Evolutionary conservation across 2,888 invertebrate species (phyloP).

Genomic region (Limnephilus marmoratus): DNA sequence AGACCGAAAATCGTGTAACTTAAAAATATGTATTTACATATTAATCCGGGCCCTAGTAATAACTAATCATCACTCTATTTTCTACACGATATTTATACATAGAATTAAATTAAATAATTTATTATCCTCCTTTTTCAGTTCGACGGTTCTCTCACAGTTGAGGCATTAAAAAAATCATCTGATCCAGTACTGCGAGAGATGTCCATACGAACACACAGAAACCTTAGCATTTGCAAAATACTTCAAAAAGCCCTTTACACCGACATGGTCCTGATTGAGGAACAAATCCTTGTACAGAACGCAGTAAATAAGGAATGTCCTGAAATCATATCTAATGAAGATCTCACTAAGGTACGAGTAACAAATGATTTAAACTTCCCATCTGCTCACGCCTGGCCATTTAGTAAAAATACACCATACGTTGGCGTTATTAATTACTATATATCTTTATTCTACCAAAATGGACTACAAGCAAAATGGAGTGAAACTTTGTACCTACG

Average conservation of each 20-base stretch:
- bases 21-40: too few species aligned
- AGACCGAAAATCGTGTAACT: too few species aligned
- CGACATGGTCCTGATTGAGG: slow-evolving; percentile 60
- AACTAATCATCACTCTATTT: too few species aligned
- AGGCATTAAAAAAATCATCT: slow-evolving; percentile 47
- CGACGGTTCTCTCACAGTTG: slow-evolving; percentile 53
- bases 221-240: slow-evolving; percentile 57
- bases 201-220: slow-evolving; percentile 42
- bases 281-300: slow-evolving; percentile 53
- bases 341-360: slow-evolving; percentile 52
- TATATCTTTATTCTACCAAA: slow-evolving; percentile 50
- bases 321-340: slow-evolving; percentile 13
- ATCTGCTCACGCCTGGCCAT: slow-evolving; percentile 62
- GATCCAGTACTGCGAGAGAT: slow-evolving; percentile 51
- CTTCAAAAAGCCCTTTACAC: slow-evolving; percentile 36
- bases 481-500: slow-evolving; percentile 34
- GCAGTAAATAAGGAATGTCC: slow-evolving; percentile 53
- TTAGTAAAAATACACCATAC: slow-evolving; percentile 59
- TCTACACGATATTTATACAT: too few species aligned
- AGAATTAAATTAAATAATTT: too few species aligned
- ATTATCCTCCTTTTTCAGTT: slow-evolving; percentile 13
- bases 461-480: slow-evolving; percentile 56
- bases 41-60: too few species aligned
- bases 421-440: slow-evolving; percentile 52
- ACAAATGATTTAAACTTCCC: slow-evolving; percentile 55